Evolutionary conservation across 1,140 invertebrate species (phyloP).

Genomic region (Periplaneta americana): DNA sequence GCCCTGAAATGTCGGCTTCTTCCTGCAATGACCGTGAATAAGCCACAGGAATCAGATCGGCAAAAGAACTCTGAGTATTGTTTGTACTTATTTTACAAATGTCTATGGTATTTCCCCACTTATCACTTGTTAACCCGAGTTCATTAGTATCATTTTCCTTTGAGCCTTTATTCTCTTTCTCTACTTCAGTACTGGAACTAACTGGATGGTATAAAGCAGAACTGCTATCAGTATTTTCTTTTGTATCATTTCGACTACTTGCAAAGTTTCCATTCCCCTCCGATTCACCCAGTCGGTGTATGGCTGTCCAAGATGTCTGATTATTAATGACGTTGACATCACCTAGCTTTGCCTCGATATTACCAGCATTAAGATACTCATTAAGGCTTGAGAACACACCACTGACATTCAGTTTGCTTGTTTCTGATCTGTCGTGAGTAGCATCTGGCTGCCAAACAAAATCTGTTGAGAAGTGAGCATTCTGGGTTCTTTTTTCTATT

Average conservation of each 20-base stretch:
- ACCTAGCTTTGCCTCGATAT: neutral
- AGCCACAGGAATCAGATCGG: neutral
- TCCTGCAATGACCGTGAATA: neutral
- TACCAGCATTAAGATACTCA: slow-evolving; percentile 10
- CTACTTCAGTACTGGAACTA: neutral
- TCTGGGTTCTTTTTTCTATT: neutral
- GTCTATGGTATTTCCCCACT: neutral
- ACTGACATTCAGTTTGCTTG: slow-evolving; percentile 5
- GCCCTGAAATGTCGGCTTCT: neutral
- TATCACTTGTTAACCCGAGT: neutral
- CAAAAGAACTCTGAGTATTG: neutral
- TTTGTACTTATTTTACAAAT: neutral
- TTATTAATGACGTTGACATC: neutral
- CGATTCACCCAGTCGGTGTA: neutral
- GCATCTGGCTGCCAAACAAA: neutral
- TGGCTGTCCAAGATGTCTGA: neutral
- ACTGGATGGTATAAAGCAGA: neutral
- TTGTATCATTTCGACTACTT: neutral
- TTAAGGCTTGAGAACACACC: slow-evolving; percentile 14
- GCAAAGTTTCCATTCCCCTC: neutral
- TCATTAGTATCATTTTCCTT: neutral
- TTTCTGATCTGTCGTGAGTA: neutral
- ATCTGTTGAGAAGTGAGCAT: neutral
- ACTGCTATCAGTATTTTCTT: neutral
- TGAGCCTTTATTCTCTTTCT: neutral